Evolutionary conservation across 2,113 vertebrate species (phyloP).

Genomic region (Semnornis frantzii): DNA sequence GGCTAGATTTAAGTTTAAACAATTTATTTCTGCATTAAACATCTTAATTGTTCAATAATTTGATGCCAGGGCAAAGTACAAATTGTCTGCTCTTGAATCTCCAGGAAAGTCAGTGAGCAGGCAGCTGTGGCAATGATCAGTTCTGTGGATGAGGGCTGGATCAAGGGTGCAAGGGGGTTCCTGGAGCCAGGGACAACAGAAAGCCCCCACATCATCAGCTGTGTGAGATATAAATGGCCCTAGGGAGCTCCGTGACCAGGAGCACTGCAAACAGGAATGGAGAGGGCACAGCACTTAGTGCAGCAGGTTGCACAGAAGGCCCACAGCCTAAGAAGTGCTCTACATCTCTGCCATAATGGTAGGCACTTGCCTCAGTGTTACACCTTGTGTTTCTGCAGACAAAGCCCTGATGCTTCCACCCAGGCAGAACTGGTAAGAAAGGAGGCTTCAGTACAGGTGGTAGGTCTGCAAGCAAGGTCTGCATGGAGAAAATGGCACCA

Average conservation of each 20-base stretch:
- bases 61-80: neutral
- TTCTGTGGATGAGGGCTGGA: rapidly evolving
- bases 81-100: neutral
- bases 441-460: neutral
- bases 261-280: neutral
- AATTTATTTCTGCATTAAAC: neutral
- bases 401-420: neutral
- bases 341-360: neutral
- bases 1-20: neutral
- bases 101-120: neutral
- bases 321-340: neutral
- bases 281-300: neutral
- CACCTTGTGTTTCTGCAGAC: neutral
- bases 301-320: too few relatives aligned
- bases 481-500: neutral
- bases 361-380: neutral
- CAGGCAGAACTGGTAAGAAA: neutral
- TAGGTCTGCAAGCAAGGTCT: neutral
- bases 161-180: neutral
- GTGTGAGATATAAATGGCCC: neutral
- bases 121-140: neutral
- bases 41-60: neutral
- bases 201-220: neutral
- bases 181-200: neutral
- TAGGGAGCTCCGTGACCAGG: neutral